Evolutionary conservation across 1,140 invertebrate species (phyloP).

Genomic region (Drosophila pseudoananassae): DNA sequence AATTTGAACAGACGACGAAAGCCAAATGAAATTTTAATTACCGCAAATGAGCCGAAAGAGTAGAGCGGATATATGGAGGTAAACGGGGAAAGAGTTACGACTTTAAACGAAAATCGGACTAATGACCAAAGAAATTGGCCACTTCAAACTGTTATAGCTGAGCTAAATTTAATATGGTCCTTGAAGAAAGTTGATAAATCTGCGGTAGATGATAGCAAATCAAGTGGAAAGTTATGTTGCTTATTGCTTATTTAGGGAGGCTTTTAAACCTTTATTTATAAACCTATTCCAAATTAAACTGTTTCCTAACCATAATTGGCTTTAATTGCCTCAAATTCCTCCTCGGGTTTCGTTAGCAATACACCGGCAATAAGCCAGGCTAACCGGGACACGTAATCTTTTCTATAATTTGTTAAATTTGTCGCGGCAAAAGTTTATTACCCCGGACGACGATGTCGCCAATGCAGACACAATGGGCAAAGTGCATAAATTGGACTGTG

Average conservation of each 20-base stretch:
- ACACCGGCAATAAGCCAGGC: slow-evolving; percentile 10
- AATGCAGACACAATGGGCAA: slow-evolving; percentile 65
- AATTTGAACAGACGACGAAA: slow-evolving; percentile 65
- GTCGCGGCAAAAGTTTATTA: slow-evolving; percentile 80
- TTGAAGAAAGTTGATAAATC: slow-evolving; percentile 10
- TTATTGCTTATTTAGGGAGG: not conserved
- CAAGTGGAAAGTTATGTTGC: not conserved
- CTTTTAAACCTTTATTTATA: too few relatives aligned
- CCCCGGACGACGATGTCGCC: slow-evolving; percentile 55
- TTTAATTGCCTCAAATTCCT: slow-evolving; percentile 71
- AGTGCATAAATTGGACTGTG: slow-evolving; percentile 72
- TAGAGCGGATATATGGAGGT: not conserved
- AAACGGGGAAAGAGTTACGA: slow-evolving; percentile 10
- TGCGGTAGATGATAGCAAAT: not conserved
- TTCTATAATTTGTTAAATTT: slow-evolving; percentile 82
- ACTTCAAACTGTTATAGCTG: slow-evolving; percentile 39
- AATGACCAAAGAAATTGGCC: slow-evolving; percentile 52
- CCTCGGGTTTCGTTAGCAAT: not conserved
- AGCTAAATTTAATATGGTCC: slow-evolving; percentile 33
- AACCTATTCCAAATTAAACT: too few relatives aligned
- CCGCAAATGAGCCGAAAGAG: slow-evolving; percentile 65
- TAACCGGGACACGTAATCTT: slow-evolving; percentile 70
- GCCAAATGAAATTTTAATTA: slow-evolving; percentile 79
- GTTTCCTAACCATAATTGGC: slow-evolving; percentile 46
- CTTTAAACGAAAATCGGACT: slow-evolving; percentile 21